These are phyloP conservation scores for Anodontia alba DNA, from an alignment of 2,888 invertebrate species.

Conservation along the genomic window DNA sequence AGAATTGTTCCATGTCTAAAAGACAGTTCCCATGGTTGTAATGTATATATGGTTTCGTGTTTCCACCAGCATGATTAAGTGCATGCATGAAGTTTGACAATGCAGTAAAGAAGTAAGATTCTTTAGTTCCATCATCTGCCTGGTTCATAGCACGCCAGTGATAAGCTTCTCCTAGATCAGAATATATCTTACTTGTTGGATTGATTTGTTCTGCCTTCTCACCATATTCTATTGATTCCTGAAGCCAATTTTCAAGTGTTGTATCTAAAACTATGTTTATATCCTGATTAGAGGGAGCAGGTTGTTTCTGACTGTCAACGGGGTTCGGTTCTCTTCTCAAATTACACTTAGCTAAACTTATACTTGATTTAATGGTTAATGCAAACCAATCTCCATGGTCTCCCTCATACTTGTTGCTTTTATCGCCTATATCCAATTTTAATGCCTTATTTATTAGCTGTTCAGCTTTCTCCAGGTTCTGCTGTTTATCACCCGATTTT, in stretches of 20 bases:
- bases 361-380: background rate
- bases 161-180: background rate
- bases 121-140: background rate
- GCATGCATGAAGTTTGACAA: background rate
- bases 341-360: background rate
- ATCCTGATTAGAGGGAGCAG: background rate
- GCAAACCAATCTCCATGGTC: slow-evolving; percentile 1
- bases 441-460: background rate
- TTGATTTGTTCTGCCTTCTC: background rate
- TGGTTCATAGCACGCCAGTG: slow-evolving; percentile 8
- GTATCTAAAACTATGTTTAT: background rate
- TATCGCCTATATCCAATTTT: too few relatives aligned
- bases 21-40: background rate
- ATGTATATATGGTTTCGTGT: background rate
- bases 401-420: background rate
- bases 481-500: background rate
- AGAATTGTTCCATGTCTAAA: background rate
- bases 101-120: background rate
- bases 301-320: background rate
- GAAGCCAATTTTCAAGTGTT: background rate
- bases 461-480: background rate
- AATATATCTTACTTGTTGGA: background rate
- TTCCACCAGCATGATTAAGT: slow-evolving; percentile 2
- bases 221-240: background rate
- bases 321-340: too few relatives aligned